A percentile compares a stretch with the other conserved stretches of the same genome.
These are phyloP conservation scores for Dendrolimus houi DNA, from an alignment of 2,888 invertebrate genomes.

Conservation along the genomic window DNA sequence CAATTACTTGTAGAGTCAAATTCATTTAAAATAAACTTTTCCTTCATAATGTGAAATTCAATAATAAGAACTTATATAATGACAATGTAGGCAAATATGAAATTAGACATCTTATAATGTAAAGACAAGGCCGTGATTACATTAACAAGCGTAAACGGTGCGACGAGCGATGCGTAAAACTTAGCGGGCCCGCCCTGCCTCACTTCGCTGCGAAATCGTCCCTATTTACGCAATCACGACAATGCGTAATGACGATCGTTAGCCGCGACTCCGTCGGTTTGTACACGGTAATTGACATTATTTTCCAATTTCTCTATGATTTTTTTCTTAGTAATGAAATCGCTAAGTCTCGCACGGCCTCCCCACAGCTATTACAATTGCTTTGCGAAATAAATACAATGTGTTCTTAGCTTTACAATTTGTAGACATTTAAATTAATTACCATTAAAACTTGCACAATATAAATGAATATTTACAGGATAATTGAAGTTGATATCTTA, in stretches of 20 bases:
- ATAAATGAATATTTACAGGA: too few species aligned
- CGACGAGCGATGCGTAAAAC: conserved; percentile 62
- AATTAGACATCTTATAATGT: conserved; percentile 37
- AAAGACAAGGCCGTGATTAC: conserved; percentile 43
- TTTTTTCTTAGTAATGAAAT: conserved; percentile 60
- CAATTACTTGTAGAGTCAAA: too few species aligned
- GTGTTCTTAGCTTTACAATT: background rate
- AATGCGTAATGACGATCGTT: conserved; percentile 70
- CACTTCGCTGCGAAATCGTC: conserved; percentile 53
- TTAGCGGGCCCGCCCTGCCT: conserved; percentile 44
- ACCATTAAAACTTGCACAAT: too few species aligned
- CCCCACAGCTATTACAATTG: conserved; percentile 8
- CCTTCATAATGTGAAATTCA: conserved; percentile 1
- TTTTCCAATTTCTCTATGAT: conserved; percentile 67
- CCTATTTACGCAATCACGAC: conserved; percentile 66
- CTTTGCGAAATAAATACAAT: background rate
- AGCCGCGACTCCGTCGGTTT: conserved; percentile 44
- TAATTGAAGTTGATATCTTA: too few species aligned
- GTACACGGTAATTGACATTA: conserved; percentile 70
- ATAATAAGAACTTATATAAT: conserved; percentile 6
- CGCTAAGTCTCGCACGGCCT: conserved; percentile 49
- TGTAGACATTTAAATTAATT: background rate
- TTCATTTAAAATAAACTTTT: too few species aligned
- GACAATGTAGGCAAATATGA: conserved; percentile 15
- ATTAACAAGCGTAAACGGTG: conserved; percentile 51